These are phyloP conservation scores for Axis porcinus DNA, from an alignment of 2,113 vertebrate species.

Conservation along the genomic window DNA sequence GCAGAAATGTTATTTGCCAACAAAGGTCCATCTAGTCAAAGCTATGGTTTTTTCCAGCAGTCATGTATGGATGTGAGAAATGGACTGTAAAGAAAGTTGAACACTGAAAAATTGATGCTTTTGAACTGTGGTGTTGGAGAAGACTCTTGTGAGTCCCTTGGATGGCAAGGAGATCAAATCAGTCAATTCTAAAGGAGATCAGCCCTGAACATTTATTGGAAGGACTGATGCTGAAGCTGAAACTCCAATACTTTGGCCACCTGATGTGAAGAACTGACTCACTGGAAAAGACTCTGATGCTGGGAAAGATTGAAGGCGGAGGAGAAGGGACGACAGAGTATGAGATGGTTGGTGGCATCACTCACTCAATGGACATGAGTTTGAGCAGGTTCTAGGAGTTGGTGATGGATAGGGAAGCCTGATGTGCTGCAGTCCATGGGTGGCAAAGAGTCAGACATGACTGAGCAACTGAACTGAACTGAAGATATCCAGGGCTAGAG, in stretches of 20 bases:
- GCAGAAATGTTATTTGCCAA: neutral
- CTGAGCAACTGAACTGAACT: neutral
- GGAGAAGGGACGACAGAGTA: neutral
- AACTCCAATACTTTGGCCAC: neutral
- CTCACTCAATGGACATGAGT: rapidly evolving
- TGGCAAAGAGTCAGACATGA: neutral
- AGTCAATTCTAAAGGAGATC: too few species aligned
- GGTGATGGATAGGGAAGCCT: neutral
- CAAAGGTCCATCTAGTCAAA: neutral
- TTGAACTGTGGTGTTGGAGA: too few species aligned
- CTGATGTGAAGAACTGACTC: neutral
- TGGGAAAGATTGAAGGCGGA: neutral
- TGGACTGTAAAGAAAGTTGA: neutral
- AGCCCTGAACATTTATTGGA: neutral
- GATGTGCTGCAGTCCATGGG: neutral
- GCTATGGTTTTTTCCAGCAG: neutral
- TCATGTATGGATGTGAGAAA: neutral
- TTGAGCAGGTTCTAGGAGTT: neutral
- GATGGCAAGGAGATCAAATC: too few species aligned
- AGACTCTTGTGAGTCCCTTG: too few species aligned
- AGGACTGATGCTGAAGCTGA: neutral
- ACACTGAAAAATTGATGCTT: too few species aligned
- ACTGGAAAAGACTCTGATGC: neutral
- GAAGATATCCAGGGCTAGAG: neutral
- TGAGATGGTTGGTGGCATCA: neutral